A percentile compares a stretch with the other conserved stretches of the same genome.
phyloP scores from a whole-genome alignment of 2,113 vertebrate species.

The Hyla sarda region DNA sequence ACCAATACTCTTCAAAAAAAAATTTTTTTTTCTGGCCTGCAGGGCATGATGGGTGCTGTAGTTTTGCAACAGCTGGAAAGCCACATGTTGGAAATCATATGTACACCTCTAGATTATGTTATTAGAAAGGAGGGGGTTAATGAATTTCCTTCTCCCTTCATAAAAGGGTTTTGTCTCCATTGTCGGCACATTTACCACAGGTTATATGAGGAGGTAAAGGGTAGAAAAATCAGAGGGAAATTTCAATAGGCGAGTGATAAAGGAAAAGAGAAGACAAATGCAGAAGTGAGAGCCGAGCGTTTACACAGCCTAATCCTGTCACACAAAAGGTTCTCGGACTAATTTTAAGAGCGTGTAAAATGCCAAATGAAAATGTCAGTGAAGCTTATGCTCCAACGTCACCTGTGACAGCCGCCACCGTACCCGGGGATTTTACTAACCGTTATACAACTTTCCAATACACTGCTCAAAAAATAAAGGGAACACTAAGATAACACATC shows the following conservation, averaged over 20 bases:
- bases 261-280: not conserved
- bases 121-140: not conserved
- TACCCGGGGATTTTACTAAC: not conserved
- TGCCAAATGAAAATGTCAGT: conserved; percentile 29
- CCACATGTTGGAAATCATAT: no score
- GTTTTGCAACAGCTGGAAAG: no score
- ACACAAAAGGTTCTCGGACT: not conserved
- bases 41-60: no score
- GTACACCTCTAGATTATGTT: not conserved
- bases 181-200: not conserved
- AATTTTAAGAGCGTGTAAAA: conserved; percentile 24
- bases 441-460: no score
- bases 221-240: no score
- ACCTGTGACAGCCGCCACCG: not conserved
- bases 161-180: not conserved
- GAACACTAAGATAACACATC: no score
- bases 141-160: not conserved
- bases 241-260: not conserved
- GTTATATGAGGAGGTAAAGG: not conserved
- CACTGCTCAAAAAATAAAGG: no score
- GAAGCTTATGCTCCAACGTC: not conserved
- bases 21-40: no score
- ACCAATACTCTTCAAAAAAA: no score
- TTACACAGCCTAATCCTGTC: not conserved
- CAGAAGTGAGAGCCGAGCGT: not conserved